Evolutionary conservation across 2,797 vertebrate genomes (phyloP).

Genomic region (Lagothrix lagotricha): DNA sequence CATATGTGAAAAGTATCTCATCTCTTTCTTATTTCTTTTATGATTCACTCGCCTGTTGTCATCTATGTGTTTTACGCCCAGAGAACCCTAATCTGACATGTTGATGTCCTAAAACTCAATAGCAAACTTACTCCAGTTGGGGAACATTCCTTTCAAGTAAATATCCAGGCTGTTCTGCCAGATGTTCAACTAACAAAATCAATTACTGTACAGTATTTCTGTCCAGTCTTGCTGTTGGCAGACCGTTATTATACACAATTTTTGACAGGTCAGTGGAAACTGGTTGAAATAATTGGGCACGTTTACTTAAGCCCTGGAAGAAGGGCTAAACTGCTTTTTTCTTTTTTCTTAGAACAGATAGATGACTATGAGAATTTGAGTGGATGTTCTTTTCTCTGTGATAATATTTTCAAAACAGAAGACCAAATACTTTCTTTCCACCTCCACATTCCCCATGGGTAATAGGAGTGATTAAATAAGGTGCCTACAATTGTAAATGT

Average conservation of each 20-base stretch:
- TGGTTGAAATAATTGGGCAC: constrained; percentile 59
- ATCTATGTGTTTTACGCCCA: background rate
- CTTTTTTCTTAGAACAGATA: background rate
- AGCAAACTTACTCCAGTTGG: constrained; percentile 45
- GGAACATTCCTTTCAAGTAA: constrained; percentile 70
- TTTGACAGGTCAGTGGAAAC: constrained; percentile 71
- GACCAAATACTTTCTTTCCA: background rate
- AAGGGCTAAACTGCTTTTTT: background rate
- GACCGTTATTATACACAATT: constrained; percentile 43
- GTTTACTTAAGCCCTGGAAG: constrained; percentile 13
- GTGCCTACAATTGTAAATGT: background rate
- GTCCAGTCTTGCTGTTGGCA: constrained; percentile 43
- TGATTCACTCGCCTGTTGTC: constrained; percentile 16
- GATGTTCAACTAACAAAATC: constrained; percentile 78
- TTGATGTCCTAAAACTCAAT: constrained; percentile 39
- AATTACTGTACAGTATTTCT: constrained; percentile 59
- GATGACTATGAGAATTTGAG: background rate
- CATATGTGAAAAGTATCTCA: background rate
- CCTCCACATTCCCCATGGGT: background rate
- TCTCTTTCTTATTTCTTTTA: constrained; percentile 35
- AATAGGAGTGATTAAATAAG: background rate
- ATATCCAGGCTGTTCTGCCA: constrained; percentile 72
- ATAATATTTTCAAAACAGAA: background rate
- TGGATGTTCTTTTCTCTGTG: background rate
- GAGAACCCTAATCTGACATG: background rate